Evolutionary conservation across 2,113 vertebrate genomes (phyloP).

Genomic region (Pygathrix nemaeus): DNA sequence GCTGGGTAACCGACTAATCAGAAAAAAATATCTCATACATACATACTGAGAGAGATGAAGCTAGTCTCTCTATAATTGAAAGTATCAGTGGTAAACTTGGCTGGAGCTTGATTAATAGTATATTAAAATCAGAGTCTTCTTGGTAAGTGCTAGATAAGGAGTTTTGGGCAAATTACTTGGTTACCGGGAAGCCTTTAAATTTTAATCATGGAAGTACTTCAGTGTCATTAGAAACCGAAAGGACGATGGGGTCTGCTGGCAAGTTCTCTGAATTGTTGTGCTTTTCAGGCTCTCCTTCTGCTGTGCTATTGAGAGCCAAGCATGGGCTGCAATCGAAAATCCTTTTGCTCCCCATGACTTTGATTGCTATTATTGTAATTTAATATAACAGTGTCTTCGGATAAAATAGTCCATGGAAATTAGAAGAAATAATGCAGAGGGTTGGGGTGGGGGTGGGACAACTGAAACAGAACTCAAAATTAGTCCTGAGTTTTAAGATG

Average conservation of each 20-base stretch:
- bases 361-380: constrained; percentile 89
- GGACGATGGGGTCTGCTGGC: constrained; percentile 82
- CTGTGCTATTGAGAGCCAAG: constrained; percentile 80
- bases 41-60: constrained; percentile 73
- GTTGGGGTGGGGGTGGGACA: not conserved
- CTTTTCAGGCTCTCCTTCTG: constrained; percentile 81
- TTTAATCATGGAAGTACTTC: constrained; percentile 89
- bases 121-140: constrained; percentile 88
- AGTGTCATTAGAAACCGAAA: constrained; percentile 86
- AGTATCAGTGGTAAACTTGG: constrained; percentile 86
- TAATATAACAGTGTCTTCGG: constrained; percentile 81
- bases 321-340: constrained; percentile 81
- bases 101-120: constrained; percentile 89
- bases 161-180: constrained; percentile 88
- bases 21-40: constrained; percentile 64
- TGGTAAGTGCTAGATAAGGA: constrained; percentile 88
- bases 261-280: constrained; percentile 84
- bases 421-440: constrained; percentile 70
- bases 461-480: constrained; percentile 32
- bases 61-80: constrained; percentile 80
- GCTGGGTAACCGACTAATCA: constrained; percentile 77
- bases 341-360: constrained; percentile 85
- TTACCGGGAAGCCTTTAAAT: constrained; percentile 88
- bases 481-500: not conserved
- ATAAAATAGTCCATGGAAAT: constrained; percentile 79